phyloP scores from a whole-genome alignment of 2,888 invertebrate genomes.

The Drosophila acutilabella region DNA sequence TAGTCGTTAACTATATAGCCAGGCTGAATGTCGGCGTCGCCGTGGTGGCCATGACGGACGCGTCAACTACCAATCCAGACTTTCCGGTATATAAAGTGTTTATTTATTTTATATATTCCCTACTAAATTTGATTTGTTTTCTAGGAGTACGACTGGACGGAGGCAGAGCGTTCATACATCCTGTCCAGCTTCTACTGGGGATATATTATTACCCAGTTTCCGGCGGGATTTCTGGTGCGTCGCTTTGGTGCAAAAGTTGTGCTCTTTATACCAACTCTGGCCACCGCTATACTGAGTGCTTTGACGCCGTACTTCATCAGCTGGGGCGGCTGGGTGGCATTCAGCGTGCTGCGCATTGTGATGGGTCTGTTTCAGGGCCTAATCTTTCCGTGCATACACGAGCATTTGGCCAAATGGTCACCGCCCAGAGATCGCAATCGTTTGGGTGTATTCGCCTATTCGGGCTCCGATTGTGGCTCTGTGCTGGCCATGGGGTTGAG shows the following conservation, averaged over 20 bases:
- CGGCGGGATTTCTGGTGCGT: constrained; percentile 88
- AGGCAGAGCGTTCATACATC: constrained; percentile 86
- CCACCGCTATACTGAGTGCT: constrained; percentile 88
- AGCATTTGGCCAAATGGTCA: constrained; percentile 89
- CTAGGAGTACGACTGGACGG: constrained; percentile 84
- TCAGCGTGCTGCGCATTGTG: constrained; percentile 87
- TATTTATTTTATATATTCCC: background rate
- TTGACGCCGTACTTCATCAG: constrained; percentile 89
- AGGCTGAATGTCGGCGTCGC: constrained; percentile 90
- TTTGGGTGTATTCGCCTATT: constrained; percentile 86
- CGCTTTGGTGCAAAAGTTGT: constrained; percentile 89
- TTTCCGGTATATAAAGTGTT: constrained; percentile 85
- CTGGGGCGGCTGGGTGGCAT: constrained; percentile 87
- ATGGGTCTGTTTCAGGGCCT: constrained; percentile 89
- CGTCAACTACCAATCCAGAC: constrained; percentile 85
- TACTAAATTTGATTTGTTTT: background rate
- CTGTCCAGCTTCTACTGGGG: constrained; percentile 92
- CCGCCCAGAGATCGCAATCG: constrained; percentile 88
- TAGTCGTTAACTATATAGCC: constrained; percentile 88
- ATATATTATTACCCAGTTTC: constrained; percentile 88
- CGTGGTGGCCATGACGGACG: constrained; percentile 90
- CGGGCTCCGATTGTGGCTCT: constrained; percentile 89
- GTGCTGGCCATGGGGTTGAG: constrained; percentile 88
- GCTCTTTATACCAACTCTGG: constrained; percentile 87
- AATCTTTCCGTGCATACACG: constrained; percentile 88